These are phyloP conservation scores for Zygogramma bicolorata DNA, from an alignment of 2,888 invertebrate species.

Conservation along the genomic window DNA sequence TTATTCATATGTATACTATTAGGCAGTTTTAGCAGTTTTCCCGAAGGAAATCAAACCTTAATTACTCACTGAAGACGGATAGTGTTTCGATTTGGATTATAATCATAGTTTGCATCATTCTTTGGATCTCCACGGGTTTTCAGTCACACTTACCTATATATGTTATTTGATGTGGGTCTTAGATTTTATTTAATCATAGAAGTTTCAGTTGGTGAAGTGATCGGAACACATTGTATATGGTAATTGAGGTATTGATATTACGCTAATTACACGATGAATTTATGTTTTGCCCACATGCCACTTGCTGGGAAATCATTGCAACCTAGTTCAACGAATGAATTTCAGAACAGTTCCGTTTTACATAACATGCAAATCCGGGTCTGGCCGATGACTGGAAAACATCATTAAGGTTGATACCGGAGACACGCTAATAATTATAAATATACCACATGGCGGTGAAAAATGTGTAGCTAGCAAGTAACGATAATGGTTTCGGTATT, in stretches of 20 bases:
- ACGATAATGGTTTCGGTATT: too few species aligned
- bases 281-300: background rate
- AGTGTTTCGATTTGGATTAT: too few species aligned
- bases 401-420: background rate
- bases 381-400: background rate
- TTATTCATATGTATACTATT: too few species aligned
- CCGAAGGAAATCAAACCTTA: too few species aligned
- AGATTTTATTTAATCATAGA: too few species aligned
- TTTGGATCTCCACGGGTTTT: too few species aligned
- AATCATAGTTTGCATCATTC: too few species aligned
- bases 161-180: too few species aligned
- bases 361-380: constrained; percentile 18
- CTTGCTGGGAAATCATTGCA: background rate
- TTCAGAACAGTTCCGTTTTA: constrained; percentile 5
- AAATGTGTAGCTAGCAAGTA: background rate
- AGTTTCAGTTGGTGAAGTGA: too few species aligned
- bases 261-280: background rate
- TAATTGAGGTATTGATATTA: background rate
- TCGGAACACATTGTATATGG: background rate
- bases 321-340: constrained; percentile 6
- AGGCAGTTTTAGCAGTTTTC: too few species aligned
- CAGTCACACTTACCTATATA: too few species aligned
- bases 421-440: background rate
- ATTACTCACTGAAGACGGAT: too few species aligned
- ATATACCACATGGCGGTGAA: background rate